Evolutionary conservation across 2,113 vertebrate species (phyloP).

Genomic region (Coptodon bakossiorum): DNA sequence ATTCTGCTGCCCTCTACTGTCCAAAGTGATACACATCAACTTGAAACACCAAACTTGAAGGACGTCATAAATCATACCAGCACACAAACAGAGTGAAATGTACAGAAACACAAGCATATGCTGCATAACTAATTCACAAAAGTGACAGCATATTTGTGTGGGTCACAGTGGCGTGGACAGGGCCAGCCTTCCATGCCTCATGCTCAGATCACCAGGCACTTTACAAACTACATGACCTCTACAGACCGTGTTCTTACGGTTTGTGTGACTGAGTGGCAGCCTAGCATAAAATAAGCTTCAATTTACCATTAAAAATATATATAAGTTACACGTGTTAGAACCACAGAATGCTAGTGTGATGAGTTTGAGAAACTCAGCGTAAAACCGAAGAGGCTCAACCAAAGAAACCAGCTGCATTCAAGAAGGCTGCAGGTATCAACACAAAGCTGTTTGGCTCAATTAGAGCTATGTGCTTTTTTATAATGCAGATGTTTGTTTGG

Average conservation of each 20-base stretch:
- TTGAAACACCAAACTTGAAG: not conserved
- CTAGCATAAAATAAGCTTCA: not conserved
- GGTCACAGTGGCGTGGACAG: not conserved
- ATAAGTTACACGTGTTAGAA: constrained; percentile 25
- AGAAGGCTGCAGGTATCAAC: constrained; percentile 54
- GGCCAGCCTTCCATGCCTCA: not conserved
- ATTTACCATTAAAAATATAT: not conserved
- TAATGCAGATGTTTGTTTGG: not conserved
- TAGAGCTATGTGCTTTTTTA: not conserved
- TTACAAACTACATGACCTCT: not conserved
- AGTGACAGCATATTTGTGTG: not conserved
- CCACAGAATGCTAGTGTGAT: fast-evolving
- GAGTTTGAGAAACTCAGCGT: not conserved
- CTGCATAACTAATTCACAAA: not conserved
- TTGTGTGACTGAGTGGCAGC: not conserved
- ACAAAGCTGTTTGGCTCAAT: not conserved
- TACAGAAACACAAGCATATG: not conserved
- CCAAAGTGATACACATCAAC: not conserved
- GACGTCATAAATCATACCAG: not conserved
- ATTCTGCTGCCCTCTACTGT: not conserved
- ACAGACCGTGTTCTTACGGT: not conserved
- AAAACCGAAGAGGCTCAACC: constrained; percentile 64
- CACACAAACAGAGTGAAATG: not conserved
- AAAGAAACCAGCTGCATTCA: constrained; percentile 68
- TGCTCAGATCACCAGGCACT: not conserved